Base-by-base conservation (phyloP, 1,140 invertebrate species). In the Heliconius congener region DNA sequence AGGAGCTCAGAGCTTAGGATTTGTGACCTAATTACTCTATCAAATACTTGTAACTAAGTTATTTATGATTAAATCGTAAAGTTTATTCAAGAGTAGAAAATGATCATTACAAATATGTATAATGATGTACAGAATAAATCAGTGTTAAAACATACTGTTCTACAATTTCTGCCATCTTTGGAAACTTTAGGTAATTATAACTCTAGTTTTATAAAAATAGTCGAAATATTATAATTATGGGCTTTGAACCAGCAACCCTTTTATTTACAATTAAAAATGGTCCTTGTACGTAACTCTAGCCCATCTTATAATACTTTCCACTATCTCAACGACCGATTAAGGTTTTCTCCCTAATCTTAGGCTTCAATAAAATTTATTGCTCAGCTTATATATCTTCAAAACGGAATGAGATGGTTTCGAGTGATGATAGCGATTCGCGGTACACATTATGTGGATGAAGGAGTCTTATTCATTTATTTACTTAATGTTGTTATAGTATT, bases 361-460 rank as follows among this genome's bases (percentile, higher is more conserved):
- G 83, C 76, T 84, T 60, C 78, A 66, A 80, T 71, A 80, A 80
- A 82, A 82, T 84, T 84, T 82, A 84, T 84, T 74, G 81, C 80
- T 60, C 52, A 77, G 77, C 83, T 84, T 82, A 84, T 82, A 80
- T 73, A 74, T 76, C 77, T 79, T 71, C 37, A 71, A 79, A 81
- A 78, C 19, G 73, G 73, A 77, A 81, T 75, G 71, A 82, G 78
- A 81, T 81, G 76, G 79, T 77, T 81, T 74, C 23, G 30, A 30
- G 27, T 30, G 77, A 74, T 66, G 66, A 66, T 70, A 60, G 73
- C 46, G 77, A 79, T 79, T 70, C 72, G 34, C 57, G 60, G 66
- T 71, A 73, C 50, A 52, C 74, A 79, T 79, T 73, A 79, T n/a
- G 46, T 74, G 23, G 76, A 66, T 76, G 79, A 76, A 78, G 37